A percentile compares a stretch with the other conserved stretches of the same genome.
These are phyloP conservation scores for Ephydatia muelleri DNA, from an alignment of 37 sponge, comb jelly and placozoan genomes.

Conservation along the genomic window DNA sequence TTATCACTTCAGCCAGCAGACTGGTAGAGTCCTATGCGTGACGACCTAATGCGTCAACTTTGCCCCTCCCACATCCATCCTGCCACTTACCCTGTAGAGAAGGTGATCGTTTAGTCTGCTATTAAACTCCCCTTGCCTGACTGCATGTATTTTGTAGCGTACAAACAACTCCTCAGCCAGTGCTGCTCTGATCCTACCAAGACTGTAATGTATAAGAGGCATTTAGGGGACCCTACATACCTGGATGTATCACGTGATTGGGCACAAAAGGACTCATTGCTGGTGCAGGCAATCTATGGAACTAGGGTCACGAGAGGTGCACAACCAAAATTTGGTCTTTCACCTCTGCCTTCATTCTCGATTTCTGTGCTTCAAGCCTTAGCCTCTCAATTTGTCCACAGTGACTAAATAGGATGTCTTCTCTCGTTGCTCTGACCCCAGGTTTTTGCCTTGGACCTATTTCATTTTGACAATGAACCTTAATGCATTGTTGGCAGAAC, in stretches of 20 bases:
- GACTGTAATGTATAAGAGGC: background rate
- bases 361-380: background rate
- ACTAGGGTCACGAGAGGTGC: background rate
- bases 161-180: slow-evolving; percentile 13
- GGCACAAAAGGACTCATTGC: background rate
- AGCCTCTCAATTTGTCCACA: background rate
- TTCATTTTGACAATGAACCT: background rate
- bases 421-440: background rate
- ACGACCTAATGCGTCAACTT: no score
- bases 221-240: background rate
- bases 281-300: background rate
- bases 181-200: background rate
- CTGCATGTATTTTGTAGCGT: slow-evolving; percentile 9
- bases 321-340: background rate
- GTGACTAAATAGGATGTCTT: background rate
- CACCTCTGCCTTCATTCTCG: background rate
- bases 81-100: background rate
- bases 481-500: background rate
- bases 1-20: slow-evolving; percentile 14
- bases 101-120: slow-evolving; percentile 5
- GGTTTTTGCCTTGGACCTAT: background rate
- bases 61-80: background rate
- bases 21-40: background rate
- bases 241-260: background rate
- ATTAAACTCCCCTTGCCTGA: background rate